A percentile compares a stretch with the other conserved stretches of the same genome.
Evolutionary conservation across 2,888 invertebrate species (phyloP).

Genomic region (Rhorus exstirpatorius): DNA sequence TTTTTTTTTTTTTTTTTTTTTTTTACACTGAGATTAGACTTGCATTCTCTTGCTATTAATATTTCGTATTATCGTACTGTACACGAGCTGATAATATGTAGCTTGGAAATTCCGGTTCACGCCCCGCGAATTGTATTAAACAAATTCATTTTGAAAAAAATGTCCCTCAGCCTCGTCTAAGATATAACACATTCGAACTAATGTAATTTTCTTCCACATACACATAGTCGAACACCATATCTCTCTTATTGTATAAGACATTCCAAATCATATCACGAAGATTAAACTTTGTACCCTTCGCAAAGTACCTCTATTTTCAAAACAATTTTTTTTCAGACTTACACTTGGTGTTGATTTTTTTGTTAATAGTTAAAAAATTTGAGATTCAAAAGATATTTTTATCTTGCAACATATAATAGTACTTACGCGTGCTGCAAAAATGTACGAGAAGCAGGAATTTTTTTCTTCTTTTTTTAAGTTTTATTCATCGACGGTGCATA

Average conservation of each 20-base stretch:
- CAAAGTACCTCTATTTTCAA: no score
- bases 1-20: no score
- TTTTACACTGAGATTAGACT: background rate
- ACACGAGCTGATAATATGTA: constrained; percentile 35
- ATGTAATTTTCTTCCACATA: background rate
- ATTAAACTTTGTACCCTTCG: no score
- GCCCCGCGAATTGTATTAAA: constrained; percentile 9
- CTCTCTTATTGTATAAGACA: constrained; percentile 16
- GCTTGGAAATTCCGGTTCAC: constrained; percentile 50
- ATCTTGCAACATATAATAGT: background rate
- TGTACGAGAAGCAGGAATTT: background rate
- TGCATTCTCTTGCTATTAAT: constrained; percentile 9
- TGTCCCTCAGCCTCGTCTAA: background rate
- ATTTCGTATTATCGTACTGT: constrained; percentile 23
- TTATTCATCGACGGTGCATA: constrained; percentile 1
- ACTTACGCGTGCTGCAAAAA: constrained; percentile 33
- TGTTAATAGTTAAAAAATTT: background rate
- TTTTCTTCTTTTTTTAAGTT: background rate
- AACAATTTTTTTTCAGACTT: no score
- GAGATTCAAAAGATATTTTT: background rate
- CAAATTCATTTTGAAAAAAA: no score
- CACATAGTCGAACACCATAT: background rate
- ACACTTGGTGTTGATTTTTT: background rate
- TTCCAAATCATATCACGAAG: background rate
- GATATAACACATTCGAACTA: background rate